Conservation (phyloP, 23 tunicate species). For the Trididemnum miniatum region DNA sequence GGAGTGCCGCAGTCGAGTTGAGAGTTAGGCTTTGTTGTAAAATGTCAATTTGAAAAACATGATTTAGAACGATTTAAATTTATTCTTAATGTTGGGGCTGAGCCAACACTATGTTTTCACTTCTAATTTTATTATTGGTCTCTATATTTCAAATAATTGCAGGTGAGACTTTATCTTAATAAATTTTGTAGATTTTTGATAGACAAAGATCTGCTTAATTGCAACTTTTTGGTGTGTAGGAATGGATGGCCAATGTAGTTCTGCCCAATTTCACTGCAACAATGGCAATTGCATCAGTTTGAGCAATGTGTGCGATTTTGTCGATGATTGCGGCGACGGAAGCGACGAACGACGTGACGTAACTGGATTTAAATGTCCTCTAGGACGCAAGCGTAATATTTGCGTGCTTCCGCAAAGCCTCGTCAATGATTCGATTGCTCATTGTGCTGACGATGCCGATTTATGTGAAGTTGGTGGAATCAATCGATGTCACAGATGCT, state of each 20-base stretch:
- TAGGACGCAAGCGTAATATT: slow-evolving; percentile 9
- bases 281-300: slow-evolving; percentile 41
- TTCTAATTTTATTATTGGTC: too few species aligned
- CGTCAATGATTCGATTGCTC: slow-evolving; percentile 30
- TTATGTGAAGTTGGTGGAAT: slow-evolving; percentile 20
- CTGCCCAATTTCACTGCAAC: slow-evolving; percentile 43
- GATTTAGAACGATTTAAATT: too few species aligned
- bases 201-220: too few species aligned
- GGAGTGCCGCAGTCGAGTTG: too few species aligned
- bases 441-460: slow-evolving; percentile 47
- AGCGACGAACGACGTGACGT: slow-evolving; percentile 62
- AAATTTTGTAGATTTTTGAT: too few species aligned
- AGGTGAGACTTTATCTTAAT: too few species aligned
- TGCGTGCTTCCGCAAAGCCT: slow-evolving; percentile 71
- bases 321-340: slow-evolving; percentile 62
- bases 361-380: slow-evolving; percentile 59
- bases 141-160: too few species aligned
- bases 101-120: too few species aligned
- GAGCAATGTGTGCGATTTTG: slow-evolving; percentile 39
- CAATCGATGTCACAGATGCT: slow-evolving; percentile 26
- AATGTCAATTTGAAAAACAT: too few species aligned
- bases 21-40: too few species aligned
- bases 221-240: too few species aligned
- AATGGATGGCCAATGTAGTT: neutral
- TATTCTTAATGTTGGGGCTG: too few species aligned